Conservation (phyloP, 37 sponge, comb jelly and placozoan genomes). For the Hexactinellida sp. region DNA sequence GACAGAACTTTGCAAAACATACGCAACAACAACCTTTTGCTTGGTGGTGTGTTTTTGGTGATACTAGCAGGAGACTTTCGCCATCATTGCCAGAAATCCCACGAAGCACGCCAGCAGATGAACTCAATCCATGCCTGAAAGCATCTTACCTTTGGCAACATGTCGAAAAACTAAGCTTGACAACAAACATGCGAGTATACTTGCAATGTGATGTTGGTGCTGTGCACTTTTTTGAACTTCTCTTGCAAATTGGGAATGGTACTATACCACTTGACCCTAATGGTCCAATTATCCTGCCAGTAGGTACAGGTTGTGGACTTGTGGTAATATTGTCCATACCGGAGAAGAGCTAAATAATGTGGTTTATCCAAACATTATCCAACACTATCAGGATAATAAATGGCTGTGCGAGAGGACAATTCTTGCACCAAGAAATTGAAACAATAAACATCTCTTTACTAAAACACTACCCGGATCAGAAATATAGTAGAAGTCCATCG, state of each 20-base stretch:
- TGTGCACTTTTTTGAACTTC: conserved; percentile 19
- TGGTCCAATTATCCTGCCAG: too few relatives aligned
- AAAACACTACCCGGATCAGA: not conserved
- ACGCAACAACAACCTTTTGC: not conserved
- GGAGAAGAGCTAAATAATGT: not conserved
- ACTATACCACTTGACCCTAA: too few relatives aligned
- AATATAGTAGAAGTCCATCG: not conserved
- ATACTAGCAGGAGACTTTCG: conserved; percentile 25
- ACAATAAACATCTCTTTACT: not conserved
- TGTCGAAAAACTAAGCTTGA: not conserved
- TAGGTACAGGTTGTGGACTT: too few relatives aligned
- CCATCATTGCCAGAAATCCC: conserved; percentile 22
- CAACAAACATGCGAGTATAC: conserved; percentile 28
- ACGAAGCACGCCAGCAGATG: conserved; percentile 21
- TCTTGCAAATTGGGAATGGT: too few relatives aligned
- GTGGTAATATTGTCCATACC: not conserved
- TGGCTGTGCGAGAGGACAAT: not conserved
- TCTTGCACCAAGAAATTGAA: not conserved
- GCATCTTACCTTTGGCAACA: conserved; percentile 8
- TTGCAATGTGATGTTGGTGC: conserved; percentile 17
- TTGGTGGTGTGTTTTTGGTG: conserved; percentile 17
- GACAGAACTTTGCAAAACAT: conserved; percentile 22
- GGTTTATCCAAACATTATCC: not conserved
- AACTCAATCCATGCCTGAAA: conserved; percentile 21
- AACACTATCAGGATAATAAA: not conserved